These are phyloP conservation scores for Diadegma fenestrale DNA, from an alignment of 2,888 invertebrate species.

Conservation along the genomic window DNA sequence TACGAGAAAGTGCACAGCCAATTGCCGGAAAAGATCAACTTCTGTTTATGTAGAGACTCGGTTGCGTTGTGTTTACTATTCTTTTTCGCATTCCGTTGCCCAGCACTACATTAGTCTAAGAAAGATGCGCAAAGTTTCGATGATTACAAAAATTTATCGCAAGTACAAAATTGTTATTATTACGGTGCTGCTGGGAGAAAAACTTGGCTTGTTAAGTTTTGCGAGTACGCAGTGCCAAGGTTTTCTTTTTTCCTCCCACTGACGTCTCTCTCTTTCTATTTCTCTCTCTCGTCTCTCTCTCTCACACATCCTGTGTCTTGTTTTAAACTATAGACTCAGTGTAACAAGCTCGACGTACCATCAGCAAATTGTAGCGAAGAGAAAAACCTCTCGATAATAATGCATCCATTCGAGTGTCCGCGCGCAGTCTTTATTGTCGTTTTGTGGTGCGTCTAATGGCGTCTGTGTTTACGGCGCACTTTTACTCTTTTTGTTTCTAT, in stretches of 20 bases:
- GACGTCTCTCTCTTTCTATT: neutral
- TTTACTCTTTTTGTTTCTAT: slow-evolving; percentile 43
- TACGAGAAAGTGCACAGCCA: neutral
- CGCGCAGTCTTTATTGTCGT: slow-evolving; percentile 29
- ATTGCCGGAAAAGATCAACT: neutral
- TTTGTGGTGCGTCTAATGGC: slow-evolving; percentile 50
- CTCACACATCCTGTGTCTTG: slow-evolving; percentile 25
- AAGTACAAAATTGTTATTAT: slow-evolving; percentile 10
- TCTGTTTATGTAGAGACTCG: neutral
- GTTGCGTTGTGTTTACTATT: neutral
- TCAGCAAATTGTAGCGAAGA: slow-evolving; percentile 25
- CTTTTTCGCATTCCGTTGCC: neutral
- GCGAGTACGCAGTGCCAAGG: neutral
- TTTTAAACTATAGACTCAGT: neutral
- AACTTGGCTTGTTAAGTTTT: slow-evolving; percentile 28
- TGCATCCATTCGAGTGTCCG: slow-evolving; percentile 60
- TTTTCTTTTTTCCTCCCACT: neutral
- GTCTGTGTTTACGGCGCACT: slow-evolving; percentile 45
- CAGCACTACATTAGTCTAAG: neutral
- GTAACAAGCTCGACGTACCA: slow-evolving; percentile 7
- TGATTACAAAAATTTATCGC: slow-evolving; percentile 14
- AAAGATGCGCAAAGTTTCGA: slow-evolving; percentile 3
- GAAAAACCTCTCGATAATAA: slow-evolving; percentile 62
- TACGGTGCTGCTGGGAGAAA: slow-evolving; percentile 7
- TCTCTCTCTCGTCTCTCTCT: neutral